Conservation (phyloP, 2,113 vertebrate genomes). For the Bos javanicus region DNA sequence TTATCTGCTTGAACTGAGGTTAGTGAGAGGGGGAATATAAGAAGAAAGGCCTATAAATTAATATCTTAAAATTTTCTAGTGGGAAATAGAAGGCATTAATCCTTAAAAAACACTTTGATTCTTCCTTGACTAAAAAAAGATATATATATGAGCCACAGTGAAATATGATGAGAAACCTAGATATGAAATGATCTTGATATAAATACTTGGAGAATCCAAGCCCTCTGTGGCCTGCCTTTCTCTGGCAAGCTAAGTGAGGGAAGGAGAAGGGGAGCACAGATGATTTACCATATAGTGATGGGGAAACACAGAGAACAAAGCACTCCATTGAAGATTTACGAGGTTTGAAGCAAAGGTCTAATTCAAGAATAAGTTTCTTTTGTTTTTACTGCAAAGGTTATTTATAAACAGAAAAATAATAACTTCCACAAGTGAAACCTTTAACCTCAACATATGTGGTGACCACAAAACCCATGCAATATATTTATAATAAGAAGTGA, state of each 20-base stretch:
- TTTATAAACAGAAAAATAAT: not conserved
- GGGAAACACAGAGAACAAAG: not conserved
- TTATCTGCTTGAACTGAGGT: not conserved
- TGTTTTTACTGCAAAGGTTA: not conserved
- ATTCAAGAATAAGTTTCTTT: not conserved
- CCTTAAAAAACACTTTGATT: not conserved
- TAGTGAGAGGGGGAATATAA: not conserved
- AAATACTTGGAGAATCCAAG: not conserved
- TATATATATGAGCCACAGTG: not conserved
- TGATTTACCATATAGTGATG: not conserved
- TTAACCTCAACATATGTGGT: not conserved
- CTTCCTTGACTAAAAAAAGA: not conserved
- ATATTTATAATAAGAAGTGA: not conserved
- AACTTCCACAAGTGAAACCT: not conserved
- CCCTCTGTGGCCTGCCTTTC: not conserved
- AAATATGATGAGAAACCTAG: not conserved
- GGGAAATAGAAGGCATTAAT: not conserved
- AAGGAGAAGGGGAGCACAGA: not conserved
- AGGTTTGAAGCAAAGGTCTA: not conserved
- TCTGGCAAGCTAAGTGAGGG: not conserved
- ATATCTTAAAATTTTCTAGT: not conserved
- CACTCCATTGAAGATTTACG: not conserved
- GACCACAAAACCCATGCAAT: not conserved
- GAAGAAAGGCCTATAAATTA: not conserved
- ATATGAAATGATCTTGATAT: not conserved